phyloP scores from a whole-genome alignment of 2,888 invertebrate species.

The Amphiduros pacificus region DNA sequence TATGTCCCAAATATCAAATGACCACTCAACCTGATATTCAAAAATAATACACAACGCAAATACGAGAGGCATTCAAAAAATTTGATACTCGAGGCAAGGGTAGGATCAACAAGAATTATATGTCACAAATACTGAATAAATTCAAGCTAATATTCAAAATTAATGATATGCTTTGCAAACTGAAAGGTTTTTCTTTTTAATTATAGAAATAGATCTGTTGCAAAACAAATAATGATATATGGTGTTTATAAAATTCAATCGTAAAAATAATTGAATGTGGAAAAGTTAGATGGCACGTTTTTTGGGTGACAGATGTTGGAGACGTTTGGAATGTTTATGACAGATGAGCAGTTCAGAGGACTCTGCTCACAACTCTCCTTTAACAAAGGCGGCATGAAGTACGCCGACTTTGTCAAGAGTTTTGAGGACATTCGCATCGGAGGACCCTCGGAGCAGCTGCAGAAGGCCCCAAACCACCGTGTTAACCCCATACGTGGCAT shows the following conservation, averaged over 20 bases:
- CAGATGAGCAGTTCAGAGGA: slow-evolving; percentile 47
- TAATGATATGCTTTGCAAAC: too few species aligned
- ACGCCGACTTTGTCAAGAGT: slow-evolving; percentile 47
- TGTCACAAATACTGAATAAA: too few species aligned
- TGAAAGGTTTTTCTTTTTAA: too few species aligned
- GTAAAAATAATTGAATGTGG: too few species aligned
- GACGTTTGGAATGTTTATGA: slow-evolving; percentile 44
- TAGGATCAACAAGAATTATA: slow-evolving; percentile 46
- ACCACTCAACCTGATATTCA: too few species aligned
- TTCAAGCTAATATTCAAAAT: too few species aligned
- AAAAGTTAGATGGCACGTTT: too few species aligned
- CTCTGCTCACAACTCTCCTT: slow-evolving; percentile 44
- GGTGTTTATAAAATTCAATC: too few species aligned
- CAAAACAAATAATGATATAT: too few species aligned
- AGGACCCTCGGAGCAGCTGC: slow-evolving; percentile 36
- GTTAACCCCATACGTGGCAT: slow-evolving; percentile 55
- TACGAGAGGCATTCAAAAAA: slow-evolving; percentile 46
- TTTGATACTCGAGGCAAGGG: slow-evolving; percentile 46
- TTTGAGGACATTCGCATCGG: slow-evolving; percentile 47
- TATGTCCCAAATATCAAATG: too few species aligned
- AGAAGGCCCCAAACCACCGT: slow-evolving; percentile 46
- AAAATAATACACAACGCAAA: slow-evolving; percentile 42
- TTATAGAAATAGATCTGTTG: too few species aligned
- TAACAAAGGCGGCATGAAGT: slow-evolving; percentile 44
- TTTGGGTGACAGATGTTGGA: slow-evolving; percentile 39